Evolutionary conservation across 2,113 vertebrate species (phyloP).

Genomic region (Panthera leo): DNA sequence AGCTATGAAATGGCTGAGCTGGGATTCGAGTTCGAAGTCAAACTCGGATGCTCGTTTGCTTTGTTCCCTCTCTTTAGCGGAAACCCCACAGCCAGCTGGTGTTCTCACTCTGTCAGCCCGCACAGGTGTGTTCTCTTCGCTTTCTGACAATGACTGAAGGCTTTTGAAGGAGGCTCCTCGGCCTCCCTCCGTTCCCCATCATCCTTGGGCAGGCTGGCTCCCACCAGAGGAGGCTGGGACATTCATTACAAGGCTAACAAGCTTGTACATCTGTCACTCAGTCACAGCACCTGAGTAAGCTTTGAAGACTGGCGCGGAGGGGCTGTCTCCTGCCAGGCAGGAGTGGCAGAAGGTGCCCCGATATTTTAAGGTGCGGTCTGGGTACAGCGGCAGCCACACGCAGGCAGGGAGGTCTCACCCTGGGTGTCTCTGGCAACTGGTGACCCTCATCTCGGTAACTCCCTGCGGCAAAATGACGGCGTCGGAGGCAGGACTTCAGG

Average conservation of each 20-base stretch:
- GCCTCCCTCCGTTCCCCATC: not conserved
- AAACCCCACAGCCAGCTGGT: not conserved
- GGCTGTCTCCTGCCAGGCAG: not conserved
- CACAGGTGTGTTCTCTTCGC: not conserved
- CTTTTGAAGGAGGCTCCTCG: not conserved
- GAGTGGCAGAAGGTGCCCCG: not conserved
- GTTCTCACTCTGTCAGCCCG: rapidly evolving
- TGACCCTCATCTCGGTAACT: not conserved
- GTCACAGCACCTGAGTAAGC: not conserved
- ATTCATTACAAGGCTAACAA: conserved; percentile 58
- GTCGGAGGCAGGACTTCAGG: not conserved
- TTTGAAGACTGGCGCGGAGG: not conserved
- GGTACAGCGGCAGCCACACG: not conserved
- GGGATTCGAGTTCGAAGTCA: not conserved
- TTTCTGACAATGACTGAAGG: conserved; percentile 20
- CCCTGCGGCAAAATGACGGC: not conserved
- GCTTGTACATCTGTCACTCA: conserved; percentile 36
- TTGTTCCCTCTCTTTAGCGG: not conserved
- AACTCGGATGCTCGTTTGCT: not conserved
- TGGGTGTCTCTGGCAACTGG: not conserved
- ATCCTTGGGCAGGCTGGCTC: conserved; percentile 5
- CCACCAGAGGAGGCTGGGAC: conserved; percentile 27
- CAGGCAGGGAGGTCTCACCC: not conserved
- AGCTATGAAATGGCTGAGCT: not conserved
- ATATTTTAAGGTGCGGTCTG: not conserved